phyloP scores from a whole-genome alignment of 2,113 vertebrate genomes.

The Anser brachyrhynchus region DNA sequence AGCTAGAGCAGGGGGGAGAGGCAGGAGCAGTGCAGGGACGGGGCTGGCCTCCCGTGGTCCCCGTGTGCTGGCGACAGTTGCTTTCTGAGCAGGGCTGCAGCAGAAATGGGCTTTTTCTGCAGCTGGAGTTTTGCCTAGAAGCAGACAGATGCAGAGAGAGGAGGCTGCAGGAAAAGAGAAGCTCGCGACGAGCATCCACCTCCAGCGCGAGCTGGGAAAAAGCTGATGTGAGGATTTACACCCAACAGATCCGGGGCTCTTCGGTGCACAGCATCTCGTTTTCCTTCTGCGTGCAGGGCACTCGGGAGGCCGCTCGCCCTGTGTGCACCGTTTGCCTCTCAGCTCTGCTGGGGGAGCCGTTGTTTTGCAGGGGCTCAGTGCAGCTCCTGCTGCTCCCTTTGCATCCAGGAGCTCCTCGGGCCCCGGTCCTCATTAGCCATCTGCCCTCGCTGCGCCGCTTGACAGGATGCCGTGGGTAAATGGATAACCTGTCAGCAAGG shows the following conservation, averaged over 20 bases:
- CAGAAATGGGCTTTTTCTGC: neutral
- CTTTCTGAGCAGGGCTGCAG: neutral
- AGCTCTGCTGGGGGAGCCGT: neutral
- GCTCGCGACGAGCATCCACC: neutral
- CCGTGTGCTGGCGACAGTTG: neutral
- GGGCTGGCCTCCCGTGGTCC: fast-evolving
- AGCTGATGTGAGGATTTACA: neutral
- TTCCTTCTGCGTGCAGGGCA: neutral
- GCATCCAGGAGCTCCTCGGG: neutral
- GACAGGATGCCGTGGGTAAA: constrained; percentile 12
- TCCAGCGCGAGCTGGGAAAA: neutral
- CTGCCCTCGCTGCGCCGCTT: constrained; percentile 40
- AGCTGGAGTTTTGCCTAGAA: neutral
- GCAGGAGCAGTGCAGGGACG: neutral
- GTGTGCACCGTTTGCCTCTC: neutral
- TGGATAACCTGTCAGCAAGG: constrained; percentile 60
- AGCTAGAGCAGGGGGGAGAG: neutral
- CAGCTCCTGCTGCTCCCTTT: neutral
- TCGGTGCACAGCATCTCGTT: neutral
- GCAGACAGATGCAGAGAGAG: fast-evolving
- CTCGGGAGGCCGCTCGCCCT: neutral
- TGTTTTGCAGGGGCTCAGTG: neutral
- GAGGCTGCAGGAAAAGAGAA: neutral
- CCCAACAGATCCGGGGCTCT: neutral
- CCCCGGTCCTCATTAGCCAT: constrained; percentile 59